phyloP scores from a whole-genome alignment of 1,140 invertebrate genomes.

The Liolophura sinensis region DNA sequence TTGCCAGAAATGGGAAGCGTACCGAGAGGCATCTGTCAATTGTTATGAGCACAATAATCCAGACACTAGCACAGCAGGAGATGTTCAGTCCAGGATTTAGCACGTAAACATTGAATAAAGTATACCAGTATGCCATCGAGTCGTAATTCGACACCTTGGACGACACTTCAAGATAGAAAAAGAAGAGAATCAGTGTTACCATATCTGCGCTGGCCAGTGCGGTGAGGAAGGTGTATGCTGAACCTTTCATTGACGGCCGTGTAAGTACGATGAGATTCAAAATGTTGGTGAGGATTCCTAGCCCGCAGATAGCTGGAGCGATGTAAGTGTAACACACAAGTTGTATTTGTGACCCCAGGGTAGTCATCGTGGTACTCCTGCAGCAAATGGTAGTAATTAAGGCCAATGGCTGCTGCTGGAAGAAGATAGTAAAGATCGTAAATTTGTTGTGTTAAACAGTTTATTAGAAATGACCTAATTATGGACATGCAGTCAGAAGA shows the following conservation, averaged over 20 bases:
- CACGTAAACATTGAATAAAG: constrained; percentile 39
- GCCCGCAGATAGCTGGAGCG: constrained; percentile 41
- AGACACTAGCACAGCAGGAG: constrained; percentile 43
- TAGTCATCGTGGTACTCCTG: too few species aligned
- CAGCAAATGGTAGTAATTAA: too few species aligned
- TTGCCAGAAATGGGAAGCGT: constrained; percentile 42
- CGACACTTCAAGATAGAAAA: constrained; percentile 35
- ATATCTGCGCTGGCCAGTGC: constrained; percentile 46
- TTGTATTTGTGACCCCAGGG: not conserved
- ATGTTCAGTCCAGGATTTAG: constrained; percentile 46
- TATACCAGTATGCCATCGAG: constrained; percentile 30
- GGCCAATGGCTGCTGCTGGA: too few species aligned
- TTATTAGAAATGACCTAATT: too few species aligned
- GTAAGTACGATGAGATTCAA: constrained; percentile 49
- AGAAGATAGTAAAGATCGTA: too few species aligned
- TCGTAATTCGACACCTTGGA: constrained; percentile 9
- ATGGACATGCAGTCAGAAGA: too few species aligned
- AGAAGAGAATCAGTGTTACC: constrained; percentile 33
- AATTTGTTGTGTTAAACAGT: too few species aligned
- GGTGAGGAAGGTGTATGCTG: constrained; percentile 51
- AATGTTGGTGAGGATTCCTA: constrained; percentile 51
- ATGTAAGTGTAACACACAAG: constrained; percentile 30
- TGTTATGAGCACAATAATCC: constrained; percentile 47
- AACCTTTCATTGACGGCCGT: constrained; percentile 43
- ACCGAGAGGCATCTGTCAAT: constrained; percentile 50